Conservation (phyloP, 2,888 invertebrate species). For the Odontocolon sp. region DNA sequence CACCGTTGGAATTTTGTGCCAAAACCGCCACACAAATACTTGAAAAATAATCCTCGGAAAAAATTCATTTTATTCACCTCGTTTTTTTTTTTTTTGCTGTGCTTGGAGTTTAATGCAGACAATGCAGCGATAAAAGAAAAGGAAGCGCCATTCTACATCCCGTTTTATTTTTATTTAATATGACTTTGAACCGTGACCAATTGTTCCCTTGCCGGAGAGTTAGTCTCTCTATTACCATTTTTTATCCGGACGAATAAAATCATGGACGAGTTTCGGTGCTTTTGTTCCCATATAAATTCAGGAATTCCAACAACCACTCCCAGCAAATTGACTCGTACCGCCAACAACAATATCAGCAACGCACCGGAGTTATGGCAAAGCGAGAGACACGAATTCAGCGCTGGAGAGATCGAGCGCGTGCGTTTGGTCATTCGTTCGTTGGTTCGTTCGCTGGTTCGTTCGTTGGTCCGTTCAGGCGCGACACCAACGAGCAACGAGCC, state of each 20-base stretch:
- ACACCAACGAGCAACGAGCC: constrained; percentile 49
- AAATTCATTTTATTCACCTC: no score
- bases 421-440: constrained; percentile 55
- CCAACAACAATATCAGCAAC: constrained; percentile 55
- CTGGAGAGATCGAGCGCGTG: constrained; percentile 45
- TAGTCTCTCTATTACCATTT: neutral
- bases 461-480: constrained; percentile 48
- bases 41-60: no score
- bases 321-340: constrained; percentile 56
- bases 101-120: no score
- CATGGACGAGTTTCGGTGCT: neutral
- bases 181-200: neutral
- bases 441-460: constrained; percentile 53
- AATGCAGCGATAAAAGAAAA: no score
- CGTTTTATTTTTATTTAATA: no score
- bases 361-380: constrained; percentile 38
- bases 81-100: no score
- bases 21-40: neutral
- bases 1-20: neutral
- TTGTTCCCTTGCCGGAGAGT: neutral
- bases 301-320: constrained; percentile 44
- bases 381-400: constrained; percentile 27
- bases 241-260: neutral
- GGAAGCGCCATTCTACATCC: no score
- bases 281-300: constrained; percentile 39